Evolutionary conservation across 1,140 invertebrate species (phyloP), one percentile per base, ranked within the genome.

Genomic region (Metopolophium dirhodum): DNA sequence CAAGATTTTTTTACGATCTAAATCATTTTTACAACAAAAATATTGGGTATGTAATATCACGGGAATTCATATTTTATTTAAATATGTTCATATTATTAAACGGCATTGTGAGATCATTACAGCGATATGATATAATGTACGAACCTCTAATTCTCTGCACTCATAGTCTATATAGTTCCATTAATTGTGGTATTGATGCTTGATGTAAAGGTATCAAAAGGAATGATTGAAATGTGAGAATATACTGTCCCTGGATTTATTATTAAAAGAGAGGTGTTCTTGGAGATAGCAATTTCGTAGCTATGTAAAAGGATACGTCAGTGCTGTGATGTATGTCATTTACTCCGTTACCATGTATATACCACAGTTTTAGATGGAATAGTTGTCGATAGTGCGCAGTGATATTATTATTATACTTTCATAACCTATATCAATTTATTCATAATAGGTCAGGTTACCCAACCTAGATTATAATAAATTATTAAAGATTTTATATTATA

Each of bases 241-340:
- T n/a, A 54, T 51, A n/a, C 2, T 35, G 49, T 88, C 20, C 20
- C 30, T 35, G 18, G 49, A 37, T 35, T 88, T 49, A 35, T 51
- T 49, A 51, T 35, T 51, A 18, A n/a, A 22, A 20, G 86, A 49
- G 86, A 18, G 45, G 86, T 49, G 26, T 47, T 87, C 45, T 87
- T 30, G 47, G 86, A n/a, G 41, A 87, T 87, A 35, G 86, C 20
- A 47, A n/a, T 47, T 87, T 47, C 4, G 30, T 18, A 77, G 1
- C 47, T 47, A n/a, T 87, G 45, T 87, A 87, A 47, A 87, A 87
- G 11, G 86, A 87, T 87, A 45, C 45, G 14, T 49, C 86, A 49
- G 86, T 49, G 23, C 41, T 45, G 83, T 30, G 82, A 41, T 41
- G 3, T 8, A 41, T 85, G 83, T 41, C 37, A 83, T 41, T 85